Conservation (phyloP, 1,140 invertebrate genomes). For the Drosophila orosa region DNA sequence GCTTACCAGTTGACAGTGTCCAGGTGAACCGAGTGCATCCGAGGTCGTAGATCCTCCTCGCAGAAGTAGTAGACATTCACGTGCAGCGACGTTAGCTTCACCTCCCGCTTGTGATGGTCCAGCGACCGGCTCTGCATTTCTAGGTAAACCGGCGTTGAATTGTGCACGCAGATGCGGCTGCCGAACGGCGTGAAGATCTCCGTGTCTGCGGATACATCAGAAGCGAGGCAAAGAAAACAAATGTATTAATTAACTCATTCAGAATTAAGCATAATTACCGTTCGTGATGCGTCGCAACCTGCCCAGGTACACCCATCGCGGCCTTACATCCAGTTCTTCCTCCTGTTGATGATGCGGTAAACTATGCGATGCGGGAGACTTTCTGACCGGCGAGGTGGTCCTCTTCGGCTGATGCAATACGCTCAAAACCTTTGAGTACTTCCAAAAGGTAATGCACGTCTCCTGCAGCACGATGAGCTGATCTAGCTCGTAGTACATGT, state of each 20-base stretch:
- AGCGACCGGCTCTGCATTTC: slow-evolving; percentile 70
- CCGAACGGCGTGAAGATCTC: slow-evolving; percentile 59
- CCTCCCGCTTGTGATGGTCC: slow-evolving; percentile 67
- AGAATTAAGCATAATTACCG: slow-evolving; percentile 19
- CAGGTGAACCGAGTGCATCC: slow-evolving; percentile 75
- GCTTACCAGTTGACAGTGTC: slow-evolving; percentile 71
- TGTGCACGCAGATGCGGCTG: slow-evolving; percentile 75
- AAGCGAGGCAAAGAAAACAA: not conserved
- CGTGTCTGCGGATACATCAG: slow-evolving; percentile 37
- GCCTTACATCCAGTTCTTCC: not conserved
- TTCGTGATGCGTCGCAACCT: slow-evolving; percentile 44
- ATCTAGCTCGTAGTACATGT: slow-evolving; percentile 78
- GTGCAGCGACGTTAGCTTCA: slow-evolving; percentile 68
- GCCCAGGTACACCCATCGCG: slow-evolving; percentile 58
- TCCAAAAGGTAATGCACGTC: slow-evolving; percentile 71
- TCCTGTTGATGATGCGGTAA: not conserved
- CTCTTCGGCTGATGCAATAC: slow-evolving; percentile 43
- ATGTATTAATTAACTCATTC: not conserved
- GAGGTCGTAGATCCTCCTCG: slow-evolving; percentile 70
- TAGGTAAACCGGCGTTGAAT: slow-evolving; percentile 77
- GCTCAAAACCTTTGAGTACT: slow-evolving; percentile 72
- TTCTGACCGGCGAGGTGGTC: not conserved
- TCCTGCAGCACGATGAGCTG: slow-evolving; percentile 79
- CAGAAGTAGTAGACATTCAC: slow-evolving; percentile 80
- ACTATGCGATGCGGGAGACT: not conserved